Evolutionary conservation across 2,797 vertebrate genomes (phyloP).

Genomic region (Oreochromis grahami): DNA sequence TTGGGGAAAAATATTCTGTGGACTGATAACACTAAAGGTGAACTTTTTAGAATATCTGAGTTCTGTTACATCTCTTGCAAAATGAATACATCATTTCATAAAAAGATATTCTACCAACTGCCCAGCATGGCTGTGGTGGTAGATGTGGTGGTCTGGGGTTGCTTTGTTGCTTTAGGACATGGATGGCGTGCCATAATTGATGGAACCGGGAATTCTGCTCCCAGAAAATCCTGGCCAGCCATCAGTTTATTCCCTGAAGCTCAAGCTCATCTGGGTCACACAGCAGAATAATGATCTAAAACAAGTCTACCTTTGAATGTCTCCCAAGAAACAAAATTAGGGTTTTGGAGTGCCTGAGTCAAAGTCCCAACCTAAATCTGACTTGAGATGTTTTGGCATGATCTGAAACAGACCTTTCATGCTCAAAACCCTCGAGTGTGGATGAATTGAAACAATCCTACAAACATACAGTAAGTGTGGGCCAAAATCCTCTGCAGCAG

Average conservation of each 20-base stretch:
- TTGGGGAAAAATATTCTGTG: fast-evolving
- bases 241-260: neutral
- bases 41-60: neutral
- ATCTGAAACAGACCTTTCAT: neutral
- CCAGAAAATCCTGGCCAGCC: neutral
- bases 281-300: neutral
- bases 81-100: neutral
- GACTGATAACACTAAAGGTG: neutral
- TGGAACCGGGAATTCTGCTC: fast-evolving
- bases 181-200: neutral
- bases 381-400: fast-evolving
- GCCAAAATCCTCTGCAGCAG: fast-evolving
- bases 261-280: neutral
- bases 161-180: neutral
- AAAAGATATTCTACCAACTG: neutral
- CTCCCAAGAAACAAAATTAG: neutral
- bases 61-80: fast-evolving
- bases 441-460: too few relatives aligned
- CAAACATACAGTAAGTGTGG: neutral
- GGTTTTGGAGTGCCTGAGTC: neutral
- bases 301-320: neutral
- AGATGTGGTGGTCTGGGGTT: neutral
- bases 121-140: neutral
- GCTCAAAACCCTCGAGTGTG: neutral
- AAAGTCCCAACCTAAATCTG: fast-evolving